Evolutionary conservation across 2,113 vertebrate genomes (phyloP).

Genomic region (Triplophysa tibetana): DNA sequence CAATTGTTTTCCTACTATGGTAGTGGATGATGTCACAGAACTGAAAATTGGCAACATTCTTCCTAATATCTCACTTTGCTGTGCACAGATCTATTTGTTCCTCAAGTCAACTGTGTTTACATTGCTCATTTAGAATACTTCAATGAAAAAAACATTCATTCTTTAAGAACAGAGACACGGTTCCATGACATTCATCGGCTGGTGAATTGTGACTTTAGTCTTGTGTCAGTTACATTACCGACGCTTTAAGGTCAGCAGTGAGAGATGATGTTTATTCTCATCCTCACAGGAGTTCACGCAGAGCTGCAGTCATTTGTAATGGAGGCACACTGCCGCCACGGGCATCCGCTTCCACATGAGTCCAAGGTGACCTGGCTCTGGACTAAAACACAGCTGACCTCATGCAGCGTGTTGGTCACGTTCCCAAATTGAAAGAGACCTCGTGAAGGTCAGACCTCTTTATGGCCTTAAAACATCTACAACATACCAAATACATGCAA

Average conservation of each 20-base stretch:
- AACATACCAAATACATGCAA: not conserved
- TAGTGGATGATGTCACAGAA: no score
- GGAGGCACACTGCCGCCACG: not conserved
- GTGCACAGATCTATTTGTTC: no score
- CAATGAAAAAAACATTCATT: no score
- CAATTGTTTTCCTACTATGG: no score
- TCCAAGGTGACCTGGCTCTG: slow-evolving; percentile 23
- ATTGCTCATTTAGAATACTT: no score
- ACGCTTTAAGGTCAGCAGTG: not conserved
- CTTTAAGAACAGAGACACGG: no score
- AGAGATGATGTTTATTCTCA: not conserved
- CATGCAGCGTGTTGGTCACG: not conserved
- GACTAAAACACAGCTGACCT: not conserved
- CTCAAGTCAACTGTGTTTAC: no score
- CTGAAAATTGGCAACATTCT: no score
- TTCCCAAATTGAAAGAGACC: slow-evolving; percentile 23
- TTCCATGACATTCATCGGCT: no score
- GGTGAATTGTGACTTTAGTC: no score
- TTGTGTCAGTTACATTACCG: not conserved
- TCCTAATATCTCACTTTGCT: no score
- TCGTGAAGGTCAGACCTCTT: slow-evolving; percentile 22
- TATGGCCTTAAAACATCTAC: not conserved
- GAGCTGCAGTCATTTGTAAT: slow-evolving; percentile 16
- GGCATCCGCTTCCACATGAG: not conserved
- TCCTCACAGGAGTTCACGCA: slow-evolving; percentile 19